Evolutionary conservation across 2,888 invertebrate genomes (phyloP).

Genomic region (Fragum fragum): DNA sequence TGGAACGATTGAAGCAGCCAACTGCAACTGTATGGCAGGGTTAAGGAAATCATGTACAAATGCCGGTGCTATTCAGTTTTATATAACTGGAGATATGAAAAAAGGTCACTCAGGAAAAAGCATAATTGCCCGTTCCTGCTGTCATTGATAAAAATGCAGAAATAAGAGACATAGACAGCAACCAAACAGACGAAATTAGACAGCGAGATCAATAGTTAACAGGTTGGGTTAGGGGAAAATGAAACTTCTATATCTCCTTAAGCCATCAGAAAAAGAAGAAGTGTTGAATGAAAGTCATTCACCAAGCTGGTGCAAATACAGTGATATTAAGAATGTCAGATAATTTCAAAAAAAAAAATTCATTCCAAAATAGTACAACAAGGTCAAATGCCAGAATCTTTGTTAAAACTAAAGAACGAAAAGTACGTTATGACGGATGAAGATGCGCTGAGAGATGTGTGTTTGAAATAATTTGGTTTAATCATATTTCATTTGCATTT

Average conservation of each 20-base stretch:
- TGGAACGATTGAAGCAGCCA: constrained; percentile 36
- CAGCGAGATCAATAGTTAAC: constrained; percentile 12
- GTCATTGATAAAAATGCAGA: constrained; percentile 23
- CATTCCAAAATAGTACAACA: constrained; percentile 5
- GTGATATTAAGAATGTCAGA: neutral
- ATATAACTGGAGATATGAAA: neutral
- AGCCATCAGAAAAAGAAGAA: constrained; percentile 1
- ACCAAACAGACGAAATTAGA: too few species aligned
- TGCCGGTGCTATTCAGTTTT: constrained; percentile 34
- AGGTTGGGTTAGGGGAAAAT: neutral
- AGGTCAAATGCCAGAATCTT: constrained; percentile 16
- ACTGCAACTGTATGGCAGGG: constrained; percentile 41
- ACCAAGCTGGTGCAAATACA: neutral
- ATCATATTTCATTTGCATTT: too few species aligned
- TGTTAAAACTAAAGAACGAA: constrained; percentile 17
- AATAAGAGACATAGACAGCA: constrained; percentile 37
- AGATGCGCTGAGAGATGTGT: constrained; percentile 19
- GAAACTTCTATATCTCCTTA: constrained; percentile 3
- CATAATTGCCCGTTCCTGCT: constrained; percentile 41
- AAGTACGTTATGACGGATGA: neutral
- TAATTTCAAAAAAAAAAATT: neutral
- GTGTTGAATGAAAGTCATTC: neutral
- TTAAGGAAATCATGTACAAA: constrained; percentile 37
- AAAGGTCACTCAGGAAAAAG: constrained; percentile 42
- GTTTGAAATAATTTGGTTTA: too few species aligned